These are phyloP conservation scores for Nyctibius grandis DNA, from an alignment of 2,797 vertebrate genomes.

Conservation along the genomic window DNA sequence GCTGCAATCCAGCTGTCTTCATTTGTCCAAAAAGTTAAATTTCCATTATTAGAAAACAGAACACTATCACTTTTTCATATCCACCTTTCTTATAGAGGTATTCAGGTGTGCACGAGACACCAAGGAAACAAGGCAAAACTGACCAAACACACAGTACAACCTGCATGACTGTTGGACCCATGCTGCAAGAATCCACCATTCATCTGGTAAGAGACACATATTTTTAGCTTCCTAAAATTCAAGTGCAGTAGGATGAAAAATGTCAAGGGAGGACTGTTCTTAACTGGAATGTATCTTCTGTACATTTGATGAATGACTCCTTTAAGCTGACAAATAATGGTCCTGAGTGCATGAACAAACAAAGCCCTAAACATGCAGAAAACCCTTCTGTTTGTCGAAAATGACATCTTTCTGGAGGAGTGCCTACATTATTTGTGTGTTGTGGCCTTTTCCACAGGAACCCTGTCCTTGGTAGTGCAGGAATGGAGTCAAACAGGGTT, in stretches of 20 bases:
- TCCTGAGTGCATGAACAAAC: rapidly evolving
- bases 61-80: neutral
- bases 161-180: neutral
- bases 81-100: neutral
- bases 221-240: neutral
- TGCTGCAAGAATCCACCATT: neutral
- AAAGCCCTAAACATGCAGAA: neutral
- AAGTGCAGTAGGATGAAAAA: neutral
- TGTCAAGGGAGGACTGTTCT: neutral
- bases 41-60: neutral
- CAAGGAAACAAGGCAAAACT: neutral
- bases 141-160: neutral
- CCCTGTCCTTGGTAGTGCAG: neutral
- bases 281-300: neutral
- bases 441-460: neutral
- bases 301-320: neutral
- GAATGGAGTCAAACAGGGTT: neutral
- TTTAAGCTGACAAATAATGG: neutral
- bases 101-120: neutral
- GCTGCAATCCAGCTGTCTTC: neutral
- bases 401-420: neutral
- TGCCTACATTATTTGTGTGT: too few relatives aligned
- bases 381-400: neutral
- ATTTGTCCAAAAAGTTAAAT: neutral
- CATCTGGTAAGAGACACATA: neutral